phyloP scores from a whole-genome alignment of 2,888 invertebrate genomes.

The Carabus problematicus region DNA sequence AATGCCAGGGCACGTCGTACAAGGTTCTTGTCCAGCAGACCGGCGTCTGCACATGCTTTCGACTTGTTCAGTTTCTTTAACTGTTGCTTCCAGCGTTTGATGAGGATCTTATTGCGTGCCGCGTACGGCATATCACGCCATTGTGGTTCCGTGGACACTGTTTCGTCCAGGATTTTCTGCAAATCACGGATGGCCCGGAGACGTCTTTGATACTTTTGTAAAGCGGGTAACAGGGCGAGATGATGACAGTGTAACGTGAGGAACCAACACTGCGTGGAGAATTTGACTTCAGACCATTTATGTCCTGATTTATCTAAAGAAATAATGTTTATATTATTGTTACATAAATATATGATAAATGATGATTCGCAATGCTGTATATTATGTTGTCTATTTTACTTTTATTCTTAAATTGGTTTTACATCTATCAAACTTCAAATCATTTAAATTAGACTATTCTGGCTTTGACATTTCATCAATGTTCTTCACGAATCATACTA shows the following conservation, averaged over 20 bases:
- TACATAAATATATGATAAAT: slow-evolving; percentile 4
- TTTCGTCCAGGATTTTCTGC: slow-evolving; percentile 85
- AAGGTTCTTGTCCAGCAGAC: slow-evolving; percentile 83
- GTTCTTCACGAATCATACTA: no score
- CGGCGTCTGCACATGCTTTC: slow-evolving; percentile 92
- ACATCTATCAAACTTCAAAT: no score
- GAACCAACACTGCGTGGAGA: slow-evolving; percentile 97
- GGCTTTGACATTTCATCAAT: no score
- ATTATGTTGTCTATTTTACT: no score
- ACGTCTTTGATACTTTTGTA: slow-evolving; percentile 82
- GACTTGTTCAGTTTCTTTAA: slow-evolving; percentile 80
- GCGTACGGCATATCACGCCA: slow-evolving; percentile 83
- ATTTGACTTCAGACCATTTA: slow-evolving; percentile 82
- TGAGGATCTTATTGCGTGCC: slow-evolving; percentile 79
- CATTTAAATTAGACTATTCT: no score
- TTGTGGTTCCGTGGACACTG: slow-evolving; percentile 79
- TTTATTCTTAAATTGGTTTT: no score
- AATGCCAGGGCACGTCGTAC: slow-evolving; percentile 85
- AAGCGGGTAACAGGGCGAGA: slow-evolving; percentile 86
- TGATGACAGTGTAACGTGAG: slow-evolving; percentile 94
- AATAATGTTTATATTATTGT: slow-evolving; percentile 10
- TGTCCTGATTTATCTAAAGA: slow-evolving; percentile 62
- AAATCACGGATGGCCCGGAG: slow-evolving; percentile 81
- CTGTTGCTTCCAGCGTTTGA: slow-evolving; percentile 88
- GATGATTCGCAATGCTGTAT: not conserved